These are phyloP conservation scores for Gulo gulo DNA, from an alignment of 2,113 vertebrate genomes.

Conservation along the genomic window DNA sequence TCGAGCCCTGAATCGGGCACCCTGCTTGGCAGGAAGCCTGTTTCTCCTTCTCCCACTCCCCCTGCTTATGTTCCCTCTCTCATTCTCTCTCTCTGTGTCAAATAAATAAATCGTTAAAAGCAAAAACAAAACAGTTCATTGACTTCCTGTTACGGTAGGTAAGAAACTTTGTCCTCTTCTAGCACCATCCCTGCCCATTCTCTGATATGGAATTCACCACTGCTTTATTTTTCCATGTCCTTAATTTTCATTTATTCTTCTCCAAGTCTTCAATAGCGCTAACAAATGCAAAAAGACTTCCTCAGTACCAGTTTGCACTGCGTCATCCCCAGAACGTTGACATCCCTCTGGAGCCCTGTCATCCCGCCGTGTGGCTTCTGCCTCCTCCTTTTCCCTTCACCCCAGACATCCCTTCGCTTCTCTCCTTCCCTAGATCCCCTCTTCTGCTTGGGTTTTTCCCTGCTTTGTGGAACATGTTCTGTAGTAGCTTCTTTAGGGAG, in stretches of 20 bases:
- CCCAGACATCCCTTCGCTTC: rapidly evolving
- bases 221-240: neutral
- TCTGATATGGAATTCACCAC: neutral
- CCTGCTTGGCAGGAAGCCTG: too few species aligned
- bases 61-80: too few species aligned
- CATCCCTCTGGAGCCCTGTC: neutral
- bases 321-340: neutral
- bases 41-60: too few species aligned
- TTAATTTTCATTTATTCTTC: neutral
- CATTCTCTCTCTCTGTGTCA: too few species aligned
- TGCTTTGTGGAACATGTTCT: neutral
- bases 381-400: rapidly evolving
- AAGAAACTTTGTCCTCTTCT: neutral
- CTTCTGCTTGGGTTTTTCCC: neutral
- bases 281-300: neutral
- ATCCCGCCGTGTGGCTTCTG: neutral
- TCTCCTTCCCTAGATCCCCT: neutral
- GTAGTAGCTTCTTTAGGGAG: neutral
- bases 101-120: too few species aligned
- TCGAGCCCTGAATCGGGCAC: too few species aligned
- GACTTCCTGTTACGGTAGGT: neutral
- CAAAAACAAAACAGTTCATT: neutral
- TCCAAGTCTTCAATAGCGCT: neutral
- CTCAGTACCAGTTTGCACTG: neutral
- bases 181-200: neutral